Base-by-base conservation (phyloP, 92 coral and sea anemone species). In the Porites rus region DNA sequence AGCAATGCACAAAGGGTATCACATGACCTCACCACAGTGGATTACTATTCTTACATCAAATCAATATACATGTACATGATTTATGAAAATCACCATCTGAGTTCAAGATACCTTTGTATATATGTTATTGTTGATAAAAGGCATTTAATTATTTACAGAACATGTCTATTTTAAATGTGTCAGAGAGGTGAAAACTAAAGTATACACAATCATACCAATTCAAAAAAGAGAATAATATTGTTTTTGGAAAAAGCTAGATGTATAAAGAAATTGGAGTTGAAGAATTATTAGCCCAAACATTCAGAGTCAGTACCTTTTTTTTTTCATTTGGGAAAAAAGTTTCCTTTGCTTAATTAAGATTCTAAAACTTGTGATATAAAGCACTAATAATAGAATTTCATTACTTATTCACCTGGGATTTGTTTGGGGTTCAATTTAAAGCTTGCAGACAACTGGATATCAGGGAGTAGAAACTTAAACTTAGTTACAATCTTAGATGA, bases 71-170 rank as follows among this genome's bases (percentile, higher is more conserved):
- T 38, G 46, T 38, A 38, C 46, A 38, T 38, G 46, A 38, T 38
- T 38, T 38, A 69, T 31, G 25, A 10, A 18, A 31, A 24, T 17
- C 13, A 81, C 77, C 77, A 28, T n/a, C 69, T 56, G 46, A 38
- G 5, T 38, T 38, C 5, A 38, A 38, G 46, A 38, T 38, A 38
- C 46, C 46, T 38, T 38, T 38, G 46, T 38, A 38, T 38, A 38
- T 4, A 38, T 38, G 46, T 38, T 38, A 4, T 38, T 38, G 46
- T 38, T 38, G 46, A 38, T 38, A 4, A 53, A 14, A n/a, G 7
- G 12, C 10, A 25, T 56, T 81, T 43, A 81, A 81, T 69, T 56
- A 81, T 81, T 81, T 25, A 81, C 28, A 10, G 70, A 81, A 81
- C 19, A 56, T 81, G 69, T 70, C 69, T 70, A 10, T 63, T 75